Base-by-base conservation (phyloP, 2,888 invertebrate species). In the Zeuzera pyrina region DNA sequence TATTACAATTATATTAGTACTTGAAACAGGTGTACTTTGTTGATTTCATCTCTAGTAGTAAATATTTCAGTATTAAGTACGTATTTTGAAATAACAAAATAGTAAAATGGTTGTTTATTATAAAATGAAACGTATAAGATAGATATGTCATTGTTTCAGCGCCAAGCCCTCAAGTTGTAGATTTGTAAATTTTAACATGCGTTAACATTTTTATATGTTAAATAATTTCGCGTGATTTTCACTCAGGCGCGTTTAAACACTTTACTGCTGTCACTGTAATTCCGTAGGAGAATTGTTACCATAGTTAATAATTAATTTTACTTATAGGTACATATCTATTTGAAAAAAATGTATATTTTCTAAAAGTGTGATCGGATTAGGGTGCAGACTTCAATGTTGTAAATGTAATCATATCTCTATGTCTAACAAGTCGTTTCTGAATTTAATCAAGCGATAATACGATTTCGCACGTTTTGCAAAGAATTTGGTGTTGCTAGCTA, bases 271-370 rank as follows among this genome's bases (percentile, higher is more conserved):
- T 34, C 35, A 47, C 43, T 55, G 58, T 52, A 46, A 65, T 69
- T 68, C 61, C 55, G 56, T 72, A 70, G 65, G n/a, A 45, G 49
- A 52, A 69, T 57, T 71, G 81, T 83, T 83, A 83, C 81, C 81
- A 78, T 79, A 73, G 66, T 61, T 36, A 48, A 52, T 52, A 57
- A 59, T 61, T 72, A 69, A 70, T 70, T 76, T 71, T 65, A 63
- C 57, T 45, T 63, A 66, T 12, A n/a, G n/a, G 19, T 57, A 69
- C 67, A 72, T 71, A 70, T 69, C 71, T 78, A 71, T 72, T 71
- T 61, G 51, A 56, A 54, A 57, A 54, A 60, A 61, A 49, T 68
- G 67, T 76, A 72, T 70, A 77, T 76, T 72, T 66, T 69, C 52
- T 70, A 72, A 46, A 59, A 47, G 68, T 57, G 62, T 70, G 64